Percentiles rank a stretch among this genome's conserved stretches.
phyloP scores from a whole-genome alignment of 2,888 invertebrate genomes.

The Aporophyla lueneburgensis region DNA sequence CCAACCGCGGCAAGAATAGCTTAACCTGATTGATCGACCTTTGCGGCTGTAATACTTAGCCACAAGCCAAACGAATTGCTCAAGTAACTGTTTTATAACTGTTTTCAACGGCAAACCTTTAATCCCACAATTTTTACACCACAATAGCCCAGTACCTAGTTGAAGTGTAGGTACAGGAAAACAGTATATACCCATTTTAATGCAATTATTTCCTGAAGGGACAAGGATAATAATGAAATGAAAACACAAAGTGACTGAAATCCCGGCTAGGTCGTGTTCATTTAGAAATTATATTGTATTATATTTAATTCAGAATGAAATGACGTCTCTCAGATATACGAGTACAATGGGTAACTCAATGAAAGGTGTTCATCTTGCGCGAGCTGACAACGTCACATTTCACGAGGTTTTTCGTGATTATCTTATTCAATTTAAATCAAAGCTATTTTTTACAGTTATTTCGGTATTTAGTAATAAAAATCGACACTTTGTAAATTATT shows the following conservation, averaged over 20 bases:
- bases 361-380: too few species aligned
- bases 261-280: neutral
- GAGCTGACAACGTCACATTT: too few species aligned
- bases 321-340: neutral
- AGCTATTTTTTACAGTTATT: too few species aligned
- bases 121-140: neutral
- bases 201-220: conserved; percentile 45
- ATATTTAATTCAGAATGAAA: conserved; percentile 21
- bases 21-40: too few species aligned
- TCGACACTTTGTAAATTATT: too few species aligned
- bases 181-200: conserved; percentile 1
- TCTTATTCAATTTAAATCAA: too few species aligned
- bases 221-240: conserved; percentile 44
- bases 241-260: conserved; percentile 16
- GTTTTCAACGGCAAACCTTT: neutral
- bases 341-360: too few species aligned
- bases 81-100: neutral
- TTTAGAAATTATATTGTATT: conserved; percentile 26
- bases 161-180: conserved; percentile 48
- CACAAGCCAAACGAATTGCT: neutral
- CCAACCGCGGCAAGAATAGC: too few species aligned
- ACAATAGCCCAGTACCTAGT: neutral
- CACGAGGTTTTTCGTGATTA: too few species aligned
- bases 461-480: too few species aligned
- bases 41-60: too few species aligned